Conservation (phyloP, 2,113 vertebrate genomes). For the Motacilla alba region DNA sequence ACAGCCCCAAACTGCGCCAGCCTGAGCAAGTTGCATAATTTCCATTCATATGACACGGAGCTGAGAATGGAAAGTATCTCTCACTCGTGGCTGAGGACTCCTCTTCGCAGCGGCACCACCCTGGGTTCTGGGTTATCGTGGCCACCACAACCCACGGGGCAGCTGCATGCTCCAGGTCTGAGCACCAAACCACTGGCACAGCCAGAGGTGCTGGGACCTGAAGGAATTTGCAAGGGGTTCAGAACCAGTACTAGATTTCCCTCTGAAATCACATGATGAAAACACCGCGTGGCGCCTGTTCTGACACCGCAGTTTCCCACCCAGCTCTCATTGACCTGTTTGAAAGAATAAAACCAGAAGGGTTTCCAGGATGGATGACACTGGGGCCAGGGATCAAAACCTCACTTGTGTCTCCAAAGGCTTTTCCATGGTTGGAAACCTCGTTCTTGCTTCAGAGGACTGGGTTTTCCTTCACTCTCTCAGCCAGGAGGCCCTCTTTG, state of each 20-base stretch:
- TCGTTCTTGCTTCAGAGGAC: neutral
- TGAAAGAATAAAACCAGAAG: neutral
- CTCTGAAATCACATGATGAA: neutral
- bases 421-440: neutral
- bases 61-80: neutral
- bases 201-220: neutral
- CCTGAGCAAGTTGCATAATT: neutral
- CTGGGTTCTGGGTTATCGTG: rapidly evolving
- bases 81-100: neutral
- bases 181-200: neutral
- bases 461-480: neutral
- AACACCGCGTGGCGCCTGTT: neutral
- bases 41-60: neutral
- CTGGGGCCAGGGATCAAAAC: neutral
- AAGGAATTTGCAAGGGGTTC: neutral
- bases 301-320: neutral
- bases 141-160: rapidly evolving
- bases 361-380: neutral
- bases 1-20: too few relatives aligned
- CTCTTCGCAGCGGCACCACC: rapidly evolving
- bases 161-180: neutral
- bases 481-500: neutral
- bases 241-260: neutral
- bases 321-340: neutral
- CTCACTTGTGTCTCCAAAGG: neutral